A percentile compares a stretch with the other conserved stretches of the same genome.
phyloP scores from a whole-genome alignment of 1,140 invertebrate genomes.

The Tenebrio molitor region DNA sequence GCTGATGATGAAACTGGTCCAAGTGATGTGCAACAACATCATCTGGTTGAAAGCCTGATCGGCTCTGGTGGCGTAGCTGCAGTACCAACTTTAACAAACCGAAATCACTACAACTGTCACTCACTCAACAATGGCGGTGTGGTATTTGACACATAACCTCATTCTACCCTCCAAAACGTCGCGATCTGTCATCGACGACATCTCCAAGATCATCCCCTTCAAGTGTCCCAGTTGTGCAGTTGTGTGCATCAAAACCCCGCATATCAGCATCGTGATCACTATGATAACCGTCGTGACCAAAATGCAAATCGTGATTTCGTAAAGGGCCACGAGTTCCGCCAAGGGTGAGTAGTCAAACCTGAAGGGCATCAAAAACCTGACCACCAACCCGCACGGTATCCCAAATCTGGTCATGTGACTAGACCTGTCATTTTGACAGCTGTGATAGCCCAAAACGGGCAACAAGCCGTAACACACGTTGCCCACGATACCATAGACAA shows the following conservation, averaged over 20 bases:
- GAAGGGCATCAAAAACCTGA: conserved; percentile 27
- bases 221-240: conserved; percentile 29
- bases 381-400: conserved; percentile 45
- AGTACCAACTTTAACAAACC: not conserved
- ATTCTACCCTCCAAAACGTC: conserved; percentile 5
- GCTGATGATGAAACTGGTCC: conserved; percentile 50
- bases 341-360: conserved; percentile 34
- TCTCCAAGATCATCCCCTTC: not conserved
- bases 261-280: conserved; percentile 32
- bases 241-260: conserved; percentile 43
- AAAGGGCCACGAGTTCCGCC: conserved; percentile 3
- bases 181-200: not conserved
- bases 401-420: conserved; percentile 6
- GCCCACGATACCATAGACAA: conserved; percentile 40
- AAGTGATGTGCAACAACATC: conserved; percentile 48
- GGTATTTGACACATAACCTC: conserved; percentile 37
- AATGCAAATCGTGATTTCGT: conserved; percentile 35
- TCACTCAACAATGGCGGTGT: conserved; percentile 45
- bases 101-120: not conserved
- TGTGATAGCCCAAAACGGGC: conserved; percentile 20
- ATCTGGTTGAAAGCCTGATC: conserved; percentile 42
- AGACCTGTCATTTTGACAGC: conserved; percentile 8
- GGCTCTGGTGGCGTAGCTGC: conserved; percentile 26
- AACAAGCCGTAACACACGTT: conserved; percentile 28
- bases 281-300: conserved; percentile 18